Evolutionary conservation across 1,140 invertebrate genomes (phyloP), one percentile per base, ranked within the genome.

Genomic region (Mamestra configurata): DNA sequence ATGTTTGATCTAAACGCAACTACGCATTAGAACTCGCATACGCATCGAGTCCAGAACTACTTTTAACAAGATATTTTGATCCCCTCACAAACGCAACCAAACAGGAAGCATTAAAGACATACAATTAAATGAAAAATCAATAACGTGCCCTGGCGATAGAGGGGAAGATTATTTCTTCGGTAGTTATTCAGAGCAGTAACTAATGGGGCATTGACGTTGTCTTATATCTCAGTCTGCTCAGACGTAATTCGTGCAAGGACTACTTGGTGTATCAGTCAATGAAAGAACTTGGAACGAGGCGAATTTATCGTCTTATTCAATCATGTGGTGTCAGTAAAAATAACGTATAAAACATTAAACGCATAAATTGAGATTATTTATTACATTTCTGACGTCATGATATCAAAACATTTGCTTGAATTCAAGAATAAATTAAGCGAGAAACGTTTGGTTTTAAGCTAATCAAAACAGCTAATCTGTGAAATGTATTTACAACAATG

Each of bases 11-110:
- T 76, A 59, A 35, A 57, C 55, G 40, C 55, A 76, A 57, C 53
- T 76, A 76, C 73, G 73, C 57, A 76, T 49, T 55, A 27, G 40
- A 31, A n/a, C 40, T 35, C 57, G 57, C 55, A 59, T 61, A 76
- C 57, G 40, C 57, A 18, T 31, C 43, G 53, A 27, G 53, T 75
- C 20, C 35, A 27, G 55, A 37, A 40, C 37, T 61, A 57, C 27
- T 61, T 59, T 18, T 61, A 76, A 55, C 37, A 76, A 15, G 73
- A 35, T 76, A 76, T 76, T 64, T 76, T 76, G 61, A 61, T 59
- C 37, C 20, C 22, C 22, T 13, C 35, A 22, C 24, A 22, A 22
- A 46, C 20, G 22, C 40, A 68, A 68, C 22, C 40, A 20, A 68
- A 59, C 20, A 43, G 72, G 35, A 75, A 57, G 53, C 71, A 43